Conservation (phyloP, 2,113 vertebrate species). For the Chlorodrepanis virens region DNA sequence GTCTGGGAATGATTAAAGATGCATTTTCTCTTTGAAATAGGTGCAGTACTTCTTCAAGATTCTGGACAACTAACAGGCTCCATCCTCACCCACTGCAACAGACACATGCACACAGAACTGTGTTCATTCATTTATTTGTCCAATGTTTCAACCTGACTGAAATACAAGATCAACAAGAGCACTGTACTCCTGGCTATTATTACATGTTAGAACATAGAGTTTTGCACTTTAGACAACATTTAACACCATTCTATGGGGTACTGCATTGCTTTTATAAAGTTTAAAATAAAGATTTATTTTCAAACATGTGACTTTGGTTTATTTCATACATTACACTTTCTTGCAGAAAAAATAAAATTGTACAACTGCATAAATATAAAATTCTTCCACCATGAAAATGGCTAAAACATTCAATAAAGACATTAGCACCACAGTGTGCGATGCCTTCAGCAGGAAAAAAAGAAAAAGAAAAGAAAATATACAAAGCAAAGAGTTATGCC, state of each 20-base stretch:
- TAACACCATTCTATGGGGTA: constrained; percentile 89
- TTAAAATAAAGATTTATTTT: constrained; percentile 89
- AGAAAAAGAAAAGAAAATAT: constrained; percentile 70
- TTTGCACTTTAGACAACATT: constrained; percentile 90
- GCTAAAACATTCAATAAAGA: constrained; percentile 99
- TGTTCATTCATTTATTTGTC: constrained; percentile 86
- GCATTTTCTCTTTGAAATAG: constrained; percentile 64
- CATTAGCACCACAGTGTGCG: constrained; percentile 86
- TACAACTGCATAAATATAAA: constrained; percentile 99
- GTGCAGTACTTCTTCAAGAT: constrained; percentile 98
- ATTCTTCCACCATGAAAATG: constrained; percentile 99
- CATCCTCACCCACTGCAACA: background rate
- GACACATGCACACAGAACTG: background rate
- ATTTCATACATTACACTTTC: constrained; percentile 96
- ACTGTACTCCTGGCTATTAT: constrained; percentile 85
- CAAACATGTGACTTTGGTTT: constrained; percentile 99
- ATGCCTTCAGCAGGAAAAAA: constrained; percentile 87
- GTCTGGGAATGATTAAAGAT: too few species aligned
- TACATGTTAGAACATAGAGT: constrained; percentile 91
- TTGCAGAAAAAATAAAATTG: constrained; percentile 96
- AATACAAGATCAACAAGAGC: constrained; percentile 91
- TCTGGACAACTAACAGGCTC: constrained; percentile 74
- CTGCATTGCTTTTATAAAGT: constrained; percentile 93
- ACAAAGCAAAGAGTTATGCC: constrained; percentile 73
- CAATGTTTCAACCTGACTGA: constrained; percentile 94